These are phyloP conservation scores for Trichogramma dendrolimi DNA, from an alignment of 2,888 invertebrate species.

Conservation along the genomic window DNA sequence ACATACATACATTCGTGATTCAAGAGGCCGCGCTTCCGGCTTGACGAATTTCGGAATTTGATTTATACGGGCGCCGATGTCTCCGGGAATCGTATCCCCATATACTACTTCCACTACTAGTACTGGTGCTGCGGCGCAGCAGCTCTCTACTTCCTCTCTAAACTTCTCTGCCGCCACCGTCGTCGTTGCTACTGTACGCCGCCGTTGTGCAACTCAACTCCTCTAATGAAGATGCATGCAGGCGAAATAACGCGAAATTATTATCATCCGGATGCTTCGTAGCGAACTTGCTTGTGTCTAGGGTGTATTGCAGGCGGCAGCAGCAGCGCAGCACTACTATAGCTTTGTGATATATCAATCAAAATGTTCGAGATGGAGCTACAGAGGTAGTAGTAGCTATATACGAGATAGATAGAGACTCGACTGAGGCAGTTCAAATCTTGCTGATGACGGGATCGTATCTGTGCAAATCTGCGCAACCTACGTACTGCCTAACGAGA, in stretches of 20 bases:
- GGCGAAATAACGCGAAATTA: slow-evolving; percentile 31
- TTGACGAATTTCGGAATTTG: slow-evolving; percentile 43
- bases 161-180: slow-evolving; percentile 17
- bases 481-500: no score
- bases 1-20: slow-evolving; percentile 29
- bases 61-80: slow-evolving; percentile 40
- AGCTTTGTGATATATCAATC: slow-evolving; percentile 15
- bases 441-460: no score
- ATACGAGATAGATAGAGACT: no score
- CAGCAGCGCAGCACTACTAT: no score
- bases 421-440: no score
- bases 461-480: no score
- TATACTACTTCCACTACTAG: no score
- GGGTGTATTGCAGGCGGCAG: no score
- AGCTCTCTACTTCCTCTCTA: slow-evolving; percentile 19
- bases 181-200: neutral
- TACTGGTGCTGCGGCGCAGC: no score
- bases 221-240: slow-evolving; percentile 40
- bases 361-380: slow-evolving; percentile 8
- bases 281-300: slow-evolving; percentile 4
- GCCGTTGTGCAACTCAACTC: slow-evolving; percentile 28
- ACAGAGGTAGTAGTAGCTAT: no score
- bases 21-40: slow-evolving; percentile 36
- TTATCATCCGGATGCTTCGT: slow-evolving; percentile 23
- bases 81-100: slow-evolving; percentile 27